Conservation (phyloP, 2,113 vertebrate genomes). For the Odocoileus hemionus region DNA sequence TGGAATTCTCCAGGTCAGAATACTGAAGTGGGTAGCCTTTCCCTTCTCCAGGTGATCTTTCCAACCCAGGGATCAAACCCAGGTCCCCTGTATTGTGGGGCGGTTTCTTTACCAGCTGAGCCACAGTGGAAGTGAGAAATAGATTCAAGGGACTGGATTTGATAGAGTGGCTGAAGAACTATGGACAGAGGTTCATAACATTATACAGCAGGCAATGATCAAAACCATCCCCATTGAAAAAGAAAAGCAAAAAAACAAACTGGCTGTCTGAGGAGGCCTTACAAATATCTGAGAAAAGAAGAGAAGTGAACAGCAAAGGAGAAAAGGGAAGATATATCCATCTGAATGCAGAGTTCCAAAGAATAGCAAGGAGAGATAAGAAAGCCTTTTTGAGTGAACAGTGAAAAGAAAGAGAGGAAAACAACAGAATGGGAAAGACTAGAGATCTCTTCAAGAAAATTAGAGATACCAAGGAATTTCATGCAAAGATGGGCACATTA, state of each 20-base stretch:
- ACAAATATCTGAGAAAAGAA: neutral
- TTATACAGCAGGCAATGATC: neutral
- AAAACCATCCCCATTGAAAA: neutral
- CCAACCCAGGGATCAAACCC: neutral
- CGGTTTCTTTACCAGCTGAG: neutral
- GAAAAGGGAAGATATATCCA: neutral
- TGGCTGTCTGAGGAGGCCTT: neutral
- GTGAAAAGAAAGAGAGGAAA: neutral
- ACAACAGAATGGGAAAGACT: neutral
- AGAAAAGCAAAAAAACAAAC: neutral
- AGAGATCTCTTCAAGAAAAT: neutral
- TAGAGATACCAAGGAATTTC: neutral
- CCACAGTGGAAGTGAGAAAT: neutral
- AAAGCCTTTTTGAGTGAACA: neutral
- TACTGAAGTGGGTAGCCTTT: neutral
- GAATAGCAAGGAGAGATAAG: neutral
- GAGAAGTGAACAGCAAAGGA: neutral
- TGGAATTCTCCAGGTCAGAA: neutral
- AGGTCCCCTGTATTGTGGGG: neutral
- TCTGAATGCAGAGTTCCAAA: neutral
- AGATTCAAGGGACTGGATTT: neutral
- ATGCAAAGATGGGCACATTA: neutral
- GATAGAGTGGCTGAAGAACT: neutral
- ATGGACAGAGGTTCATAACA: neutral
- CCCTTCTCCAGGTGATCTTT: neutral